Base-by-base conservation (phyloP, 2,113 vertebrate species). In the Notarius lentiginosus region DNA sequence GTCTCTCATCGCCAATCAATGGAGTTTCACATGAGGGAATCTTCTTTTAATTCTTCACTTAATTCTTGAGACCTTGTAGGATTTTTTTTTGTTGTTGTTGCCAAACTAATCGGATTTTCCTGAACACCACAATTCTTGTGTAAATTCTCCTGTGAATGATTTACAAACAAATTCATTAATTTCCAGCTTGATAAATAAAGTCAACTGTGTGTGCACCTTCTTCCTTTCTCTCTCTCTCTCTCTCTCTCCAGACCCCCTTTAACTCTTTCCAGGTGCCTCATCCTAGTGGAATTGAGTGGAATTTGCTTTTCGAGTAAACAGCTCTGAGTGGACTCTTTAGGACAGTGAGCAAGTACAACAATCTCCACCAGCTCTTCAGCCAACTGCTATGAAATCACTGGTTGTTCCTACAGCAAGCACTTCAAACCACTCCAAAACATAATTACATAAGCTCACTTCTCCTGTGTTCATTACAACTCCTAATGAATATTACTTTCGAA, bases 281-380 rank as follows among this genome's bases (percentile, higher is more conserved):
- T 30, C 34, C 30, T 15, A 1, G 30, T 60, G 68, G 24, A 51
- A 73, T 20, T 4, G 27, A 84, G 34, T 84, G 83, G 30, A 24
- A 84, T 84, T 73, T 84, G 83, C 66, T 41, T 84, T 84, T 7
- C 3, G 11, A 84, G 70, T 41, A 79, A 79, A 79, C 72, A 77
- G 72, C 73, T 55, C 7, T 34, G 76, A 80, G 84, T 73, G 55
- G 11, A 24, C 24, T 30, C 56, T 80, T 61, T 17, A 87, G 80
- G 30, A 56, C 41, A 7, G 47, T 2, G 27, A 65, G 56, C 34
- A 11, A 58, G 17, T 56, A 63, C 41, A 73, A 82, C 72, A 60
- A 75, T 34, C 65, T 63, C 12, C 65, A n/a, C 5, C n/a, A 76
- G 68, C 79, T 65, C 55, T n/a, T 41, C 53, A 34, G 53, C 5